A percentile compares a stretch with the other conserved stretches of the same genome.
Evolutionary conservation across 2,113 vertebrate genomes (phyloP).

Genomic region (Mus pahari): DNA sequence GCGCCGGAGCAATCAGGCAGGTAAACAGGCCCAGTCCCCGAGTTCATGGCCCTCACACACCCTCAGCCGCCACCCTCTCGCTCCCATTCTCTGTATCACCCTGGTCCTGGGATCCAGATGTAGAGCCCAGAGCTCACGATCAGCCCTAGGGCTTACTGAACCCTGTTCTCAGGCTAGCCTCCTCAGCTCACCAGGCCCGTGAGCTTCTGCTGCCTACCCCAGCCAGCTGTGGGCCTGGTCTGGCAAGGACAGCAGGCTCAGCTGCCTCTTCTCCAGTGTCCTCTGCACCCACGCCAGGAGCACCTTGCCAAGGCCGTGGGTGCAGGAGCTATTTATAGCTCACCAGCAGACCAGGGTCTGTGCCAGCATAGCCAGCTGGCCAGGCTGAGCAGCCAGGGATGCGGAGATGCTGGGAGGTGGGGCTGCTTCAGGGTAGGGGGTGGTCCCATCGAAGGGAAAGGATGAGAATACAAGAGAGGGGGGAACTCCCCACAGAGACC

Average conservation of each 20-base stretch:
- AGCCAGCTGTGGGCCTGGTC: neutral
- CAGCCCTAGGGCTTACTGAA: neutral
- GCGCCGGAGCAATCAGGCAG: neutral
- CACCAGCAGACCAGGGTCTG: slow-evolving; percentile 32
- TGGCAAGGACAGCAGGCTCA: neutral
- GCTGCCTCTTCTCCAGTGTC: slow-evolving; percentile 57
- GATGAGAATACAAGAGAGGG: neutral
- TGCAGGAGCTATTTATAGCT: slow-evolving; percentile 66
- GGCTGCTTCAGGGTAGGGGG: neutral
- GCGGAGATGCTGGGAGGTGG: neutral
- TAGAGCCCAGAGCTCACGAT: neutral
- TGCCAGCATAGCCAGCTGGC: neutral
- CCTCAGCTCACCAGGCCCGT: neutral
- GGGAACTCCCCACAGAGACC: neutral
- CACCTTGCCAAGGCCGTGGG: slow-evolving; percentile 63
- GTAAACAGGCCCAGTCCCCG: neutral
- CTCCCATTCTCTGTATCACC: neutral
- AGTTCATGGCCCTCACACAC: neutral
- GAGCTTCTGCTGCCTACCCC: neutral
- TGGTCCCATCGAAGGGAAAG: neutral
- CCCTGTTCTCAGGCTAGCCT: neutral
- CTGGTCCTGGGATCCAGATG: neutral
- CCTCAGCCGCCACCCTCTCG: neutral
- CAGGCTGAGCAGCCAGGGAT: neutral
- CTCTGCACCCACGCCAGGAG: slow-evolving; percentile 24